phyloP scores from a whole-genome alignment of 2,888 invertebrate species.

The Luperina testacea region DNA sequence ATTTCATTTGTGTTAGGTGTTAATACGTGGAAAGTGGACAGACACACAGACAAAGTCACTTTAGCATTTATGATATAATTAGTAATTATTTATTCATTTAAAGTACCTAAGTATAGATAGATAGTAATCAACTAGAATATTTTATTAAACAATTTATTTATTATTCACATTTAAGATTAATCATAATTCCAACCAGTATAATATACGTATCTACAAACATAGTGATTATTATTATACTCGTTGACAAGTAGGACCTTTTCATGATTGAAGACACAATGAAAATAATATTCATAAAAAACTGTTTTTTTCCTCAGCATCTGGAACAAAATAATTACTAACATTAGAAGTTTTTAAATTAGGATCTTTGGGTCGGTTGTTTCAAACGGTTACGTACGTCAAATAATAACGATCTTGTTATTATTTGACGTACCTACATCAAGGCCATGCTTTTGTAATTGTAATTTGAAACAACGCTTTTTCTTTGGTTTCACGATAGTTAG shows the following conservation, averaged over 20 bases:
- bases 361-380: background rate
- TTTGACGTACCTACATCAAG: too few species aligned
- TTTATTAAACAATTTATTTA: background rate
- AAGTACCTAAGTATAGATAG: background rate
- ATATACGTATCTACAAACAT: too few species aligned
- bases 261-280: background rate
- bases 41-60: too few species aligned
- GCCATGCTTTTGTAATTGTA: too few species aligned
- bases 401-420: too few species aligned
- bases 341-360: slow-evolving; percentile 1
- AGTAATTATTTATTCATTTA: too few species aligned
- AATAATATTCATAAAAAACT: background rate
- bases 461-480: too few species aligned
- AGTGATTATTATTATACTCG: too few species aligned
- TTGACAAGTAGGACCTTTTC: background rate
- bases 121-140: background rate
- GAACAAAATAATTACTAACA: background rate
- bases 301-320: slow-evolving; percentile 25
- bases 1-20: too few species aligned
- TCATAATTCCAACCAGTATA: background rate
- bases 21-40: background rate
- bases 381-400: too few species aligned
- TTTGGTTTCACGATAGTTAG: too few species aligned
- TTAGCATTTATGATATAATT: background rate
- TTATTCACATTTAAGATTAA: background rate